These are phyloP conservation scores for Spodoptera litura DNA, from an alignment of 1,140 invertebrate genomes.

Conservation along the genomic window DNA sequence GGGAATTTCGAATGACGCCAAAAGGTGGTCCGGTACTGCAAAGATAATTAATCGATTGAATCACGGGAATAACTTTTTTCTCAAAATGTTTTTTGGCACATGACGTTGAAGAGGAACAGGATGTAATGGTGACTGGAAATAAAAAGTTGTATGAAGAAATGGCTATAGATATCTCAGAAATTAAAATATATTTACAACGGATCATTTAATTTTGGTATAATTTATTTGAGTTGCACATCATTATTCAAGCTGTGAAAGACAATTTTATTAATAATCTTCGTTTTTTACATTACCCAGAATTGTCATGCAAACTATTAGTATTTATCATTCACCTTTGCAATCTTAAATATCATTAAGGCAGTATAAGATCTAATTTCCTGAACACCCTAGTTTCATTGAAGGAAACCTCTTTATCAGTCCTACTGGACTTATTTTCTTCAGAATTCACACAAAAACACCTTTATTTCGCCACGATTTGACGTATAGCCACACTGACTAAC, in stretches of 20 bases:
- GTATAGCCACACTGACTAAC: constrained; percentile 74
- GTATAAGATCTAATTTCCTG: constrained; percentile 10
- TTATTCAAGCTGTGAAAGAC: too few species aligned
- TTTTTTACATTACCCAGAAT: too few species aligned
- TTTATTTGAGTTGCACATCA: too few species aligned
- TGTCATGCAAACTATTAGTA: too few species aligned
- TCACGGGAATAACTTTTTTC: background rate
- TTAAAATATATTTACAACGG: too few species aligned
- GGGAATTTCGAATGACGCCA: constrained; percentile 24
- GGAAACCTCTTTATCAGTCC: constrained; percentile 19
- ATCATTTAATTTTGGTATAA: too few species aligned
- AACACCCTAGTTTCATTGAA: constrained; percentile 1
- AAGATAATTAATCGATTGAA: constrained; percentile 17
- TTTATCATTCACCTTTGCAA: too few species aligned
- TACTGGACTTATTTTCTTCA: constrained; percentile 22
- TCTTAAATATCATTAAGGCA: too few species aligned
- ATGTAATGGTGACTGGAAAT: background rate
- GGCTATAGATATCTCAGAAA: too few species aligned
- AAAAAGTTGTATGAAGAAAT: too few species aligned
- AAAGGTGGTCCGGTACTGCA: constrained; percentile 29
- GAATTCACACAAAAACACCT: constrained; percentile 54
- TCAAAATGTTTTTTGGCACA: background rate
- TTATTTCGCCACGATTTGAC: constrained; percentile 56
- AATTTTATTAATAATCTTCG: too few species aligned
- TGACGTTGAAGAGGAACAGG: constrained; percentile 7